Evolutionary conservation across 2,113 vertebrate genomes (phyloP).

Genomic region (Phrynocephalus versicolor): DNA sequence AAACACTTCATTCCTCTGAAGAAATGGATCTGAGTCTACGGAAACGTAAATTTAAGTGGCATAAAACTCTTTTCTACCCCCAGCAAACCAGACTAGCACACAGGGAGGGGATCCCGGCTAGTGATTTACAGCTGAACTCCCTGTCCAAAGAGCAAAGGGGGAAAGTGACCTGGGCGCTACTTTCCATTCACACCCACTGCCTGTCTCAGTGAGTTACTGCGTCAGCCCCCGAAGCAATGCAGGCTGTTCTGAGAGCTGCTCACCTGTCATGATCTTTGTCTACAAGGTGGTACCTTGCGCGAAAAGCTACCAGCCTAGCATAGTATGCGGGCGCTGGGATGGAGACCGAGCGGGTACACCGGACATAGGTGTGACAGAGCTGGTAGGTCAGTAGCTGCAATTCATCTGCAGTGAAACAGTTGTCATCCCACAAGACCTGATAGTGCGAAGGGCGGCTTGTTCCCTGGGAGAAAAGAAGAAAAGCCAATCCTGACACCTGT

Average conservation of each 20-base stretch:
- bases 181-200: neutral
- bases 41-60: no score
- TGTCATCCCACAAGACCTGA: conserved; percentile 98
- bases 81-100: neutral
- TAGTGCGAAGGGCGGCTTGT: conserved; percentile 99
- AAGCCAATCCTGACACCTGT: accelerated
- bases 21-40: no score
- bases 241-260: conserved; percentile 18
- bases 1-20: no score
- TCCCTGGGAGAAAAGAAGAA: conserved; percentile 77
- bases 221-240: neutral
- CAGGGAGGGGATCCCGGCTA: neutral
- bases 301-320: conserved; percentile 93
- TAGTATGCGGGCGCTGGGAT: conserved; percentile 98
- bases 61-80: neutral
- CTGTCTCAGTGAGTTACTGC: neutral
- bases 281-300: conserved; percentile 96
- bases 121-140: neutral
- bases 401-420: conserved; percentile 97
- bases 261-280: conserved; percentile 99
- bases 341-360: conserved; percentile 95
- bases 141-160: neutral
- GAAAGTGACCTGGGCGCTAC: neutral
- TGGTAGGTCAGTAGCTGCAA: conserved; percentile 97
- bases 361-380: conserved; percentile 97